Conservation (phyloP, 2,888 invertebrate genomes). For the Rhyacophila evoluta region DNA sequence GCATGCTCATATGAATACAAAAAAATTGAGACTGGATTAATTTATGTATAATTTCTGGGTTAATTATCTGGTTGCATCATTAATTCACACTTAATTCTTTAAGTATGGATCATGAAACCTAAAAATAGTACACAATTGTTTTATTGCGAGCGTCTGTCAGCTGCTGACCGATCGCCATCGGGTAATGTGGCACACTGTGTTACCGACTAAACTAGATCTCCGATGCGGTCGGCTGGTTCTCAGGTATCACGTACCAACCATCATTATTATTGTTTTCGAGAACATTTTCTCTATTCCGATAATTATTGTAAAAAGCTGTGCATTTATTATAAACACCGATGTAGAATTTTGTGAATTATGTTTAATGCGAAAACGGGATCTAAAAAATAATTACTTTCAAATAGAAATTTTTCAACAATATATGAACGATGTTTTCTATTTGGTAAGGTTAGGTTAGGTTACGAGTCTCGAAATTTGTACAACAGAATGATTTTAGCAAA, state of each 20-base stretch:
- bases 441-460: too few species aligned
- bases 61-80: neutral
- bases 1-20: too few species aligned
- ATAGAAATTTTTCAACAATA: too few species aligned
- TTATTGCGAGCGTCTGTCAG: neutral
- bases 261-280: neutral
- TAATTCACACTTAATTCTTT: neutral
- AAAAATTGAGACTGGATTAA: too few species aligned
- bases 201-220: constrained; percentile 17
- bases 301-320: neutral
- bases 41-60: too few species aligned
- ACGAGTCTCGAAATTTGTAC: too few species aligned
- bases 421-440: too few species aligned
- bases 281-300: constrained; percentile 15
- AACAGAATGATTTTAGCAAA: too few species aligned
- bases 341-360: neutral
- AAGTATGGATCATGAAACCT: neutral
- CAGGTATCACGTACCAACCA: constrained; percentile 9
- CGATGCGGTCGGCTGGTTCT: constrained; percentile 1
- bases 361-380: neutral
- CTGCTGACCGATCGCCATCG: neutral
- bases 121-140: neutral
- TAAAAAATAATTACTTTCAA: too few species aligned
- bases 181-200: constrained; percentile 19
- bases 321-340: neutral